Conservation (phyloP, 2,888 invertebrate genomes). For the Lutraria lutraria region DNA sequence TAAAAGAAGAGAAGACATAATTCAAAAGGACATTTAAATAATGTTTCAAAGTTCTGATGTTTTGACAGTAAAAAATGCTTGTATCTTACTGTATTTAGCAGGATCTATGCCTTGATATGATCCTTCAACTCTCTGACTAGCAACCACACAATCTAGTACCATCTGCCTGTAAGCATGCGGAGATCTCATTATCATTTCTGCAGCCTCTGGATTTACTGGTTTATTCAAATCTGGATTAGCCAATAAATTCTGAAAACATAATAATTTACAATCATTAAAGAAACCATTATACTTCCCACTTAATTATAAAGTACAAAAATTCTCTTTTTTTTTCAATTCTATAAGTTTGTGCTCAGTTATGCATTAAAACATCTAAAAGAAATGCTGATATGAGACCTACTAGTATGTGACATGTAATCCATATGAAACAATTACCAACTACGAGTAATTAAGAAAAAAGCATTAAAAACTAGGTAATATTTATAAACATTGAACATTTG, state of each 20-base stretch:
- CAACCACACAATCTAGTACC: conserved; percentile 84
- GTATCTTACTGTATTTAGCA: conserved; percentile 62
- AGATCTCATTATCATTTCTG: conserved; percentile 80
- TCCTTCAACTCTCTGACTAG: conserved; percentile 84
- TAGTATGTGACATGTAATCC: too few species aligned
- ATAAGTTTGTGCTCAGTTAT: too few species aligned
- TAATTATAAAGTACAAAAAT: too few species aligned
- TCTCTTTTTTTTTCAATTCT: too few species aligned
- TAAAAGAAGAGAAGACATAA: background rate
- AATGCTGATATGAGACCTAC: too few species aligned
- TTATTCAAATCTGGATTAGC: conserved; percentile 82
- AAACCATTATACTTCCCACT: too few species aligned
- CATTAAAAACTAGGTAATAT: too few species aligned
- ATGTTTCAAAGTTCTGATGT: background rate
- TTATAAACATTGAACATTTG: too few species aligned
- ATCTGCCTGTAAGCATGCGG: conserved; percentile 84
- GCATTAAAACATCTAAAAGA: too few species aligned
- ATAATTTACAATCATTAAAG: background rate
- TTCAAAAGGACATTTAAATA: background rate
- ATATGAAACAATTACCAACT: too few species aligned
- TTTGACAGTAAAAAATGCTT: background rate
- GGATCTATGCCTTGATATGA: conserved; percentile 65
- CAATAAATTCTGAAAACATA: conserved; percentile 77
- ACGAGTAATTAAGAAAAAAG: too few species aligned
- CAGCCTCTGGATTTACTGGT: conserved; percentile 84